Percentiles rank a stretch among this genome's conserved stretches.
Evolutionary conservation across 2,888 invertebrate genomes (phyloP).

Genomic region (Tetranychus truncatus): DNA sequence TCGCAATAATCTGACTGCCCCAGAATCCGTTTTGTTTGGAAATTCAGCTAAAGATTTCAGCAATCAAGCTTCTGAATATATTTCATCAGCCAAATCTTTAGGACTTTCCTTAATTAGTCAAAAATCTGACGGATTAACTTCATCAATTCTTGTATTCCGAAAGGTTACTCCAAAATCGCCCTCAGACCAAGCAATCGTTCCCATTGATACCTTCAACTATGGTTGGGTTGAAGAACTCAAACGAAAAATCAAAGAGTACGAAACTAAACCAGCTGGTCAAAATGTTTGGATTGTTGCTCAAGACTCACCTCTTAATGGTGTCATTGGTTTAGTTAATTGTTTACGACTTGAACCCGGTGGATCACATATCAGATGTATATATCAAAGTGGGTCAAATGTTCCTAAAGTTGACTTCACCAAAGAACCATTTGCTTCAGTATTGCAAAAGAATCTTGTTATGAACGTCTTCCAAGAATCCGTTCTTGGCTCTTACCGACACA

Average conservation of each 20-base stretch:
- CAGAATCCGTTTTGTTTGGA: slow-evolving; percentile 24
- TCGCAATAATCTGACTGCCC: slow-evolving; percentile 25
- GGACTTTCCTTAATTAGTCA: slow-evolving; percentile 30
- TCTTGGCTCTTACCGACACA: slow-evolving; percentile 63
- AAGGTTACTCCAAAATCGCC: slow-evolving; percentile 31
- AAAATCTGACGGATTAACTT: slow-evolving; percentile 45
- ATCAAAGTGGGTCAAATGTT: slow-evolving; percentile 40
- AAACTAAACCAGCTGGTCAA: slow-evolving; percentile 35
- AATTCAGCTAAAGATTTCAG: slow-evolving; percentile 14
- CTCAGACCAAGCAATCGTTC: slow-evolving; percentile 21
- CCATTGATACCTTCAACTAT: slow-evolving; percentile 22
- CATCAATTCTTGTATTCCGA: slow-evolving; percentile 43
- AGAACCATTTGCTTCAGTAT: slow-evolving; percentile 28
- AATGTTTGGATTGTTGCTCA: slow-evolving; percentile 45
- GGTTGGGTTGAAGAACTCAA: slow-evolving; percentile 65
- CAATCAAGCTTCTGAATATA: slow-evolving; percentile 15
- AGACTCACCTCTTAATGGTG: slow-evolving; percentile 51
- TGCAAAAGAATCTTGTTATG: slow-evolving; percentile 53
- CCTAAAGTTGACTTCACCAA: slow-evolving; percentile 28
- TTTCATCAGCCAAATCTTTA: slow-evolving; percentile 18
- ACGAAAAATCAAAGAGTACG: slow-evolving; percentile 48
- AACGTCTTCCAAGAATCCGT: slow-evolving; percentile 65
- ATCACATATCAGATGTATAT: slow-evolving; percentile 45
- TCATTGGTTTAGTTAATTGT: slow-evolving; percentile 75
- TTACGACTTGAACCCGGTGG: slow-evolving; percentile 72